A percentile compares a stretch with the other conserved stretches of the same genome.
Conservation (phyloP, 1,140 invertebrate species). For the Antheraea mylitta region DNA sequence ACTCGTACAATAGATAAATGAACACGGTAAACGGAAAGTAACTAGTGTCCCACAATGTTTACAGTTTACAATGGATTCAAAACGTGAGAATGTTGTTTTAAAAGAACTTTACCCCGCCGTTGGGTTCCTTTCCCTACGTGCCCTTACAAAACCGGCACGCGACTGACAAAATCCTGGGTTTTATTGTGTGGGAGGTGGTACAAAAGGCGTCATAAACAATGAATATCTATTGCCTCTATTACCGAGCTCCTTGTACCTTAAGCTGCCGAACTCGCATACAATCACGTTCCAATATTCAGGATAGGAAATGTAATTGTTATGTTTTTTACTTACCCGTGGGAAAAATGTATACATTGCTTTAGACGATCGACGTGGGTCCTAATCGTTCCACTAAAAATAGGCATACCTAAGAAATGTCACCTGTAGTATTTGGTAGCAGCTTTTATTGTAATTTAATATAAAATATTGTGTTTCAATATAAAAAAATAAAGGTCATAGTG, state of each 20-base stretch:
- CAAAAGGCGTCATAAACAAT: slow-evolving; percentile 69
- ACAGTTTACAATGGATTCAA: slow-evolving; percentile 66
- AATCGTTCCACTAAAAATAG: too few species aligned
- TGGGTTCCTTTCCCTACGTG: slow-evolving; percentile 50
- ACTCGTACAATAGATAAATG: slow-evolving; percentile 64
- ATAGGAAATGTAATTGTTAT: slow-evolving; percentile 60
- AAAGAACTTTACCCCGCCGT: slow-evolving; percentile 57
- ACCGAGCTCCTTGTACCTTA: slow-evolving; percentile 31
- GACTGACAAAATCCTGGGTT: slow-evolving; percentile 42
- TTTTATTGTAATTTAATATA: too few species aligned
- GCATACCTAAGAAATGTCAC: too few species aligned
- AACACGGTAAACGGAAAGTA: slow-evolving; percentile 64
- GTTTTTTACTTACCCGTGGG: slow-evolving; percentile 57
- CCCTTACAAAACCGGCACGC: slow-evolving; percentile 58
- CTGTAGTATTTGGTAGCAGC: too few species aligned
- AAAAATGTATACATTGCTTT: slow-evolving; percentile 27
- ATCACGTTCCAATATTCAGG: slow-evolving; percentile 67
- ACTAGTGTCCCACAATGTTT: slow-evolving; percentile 58
- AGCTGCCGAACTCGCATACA: slow-evolving; percentile 60
- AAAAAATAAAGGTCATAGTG: too few species aligned
- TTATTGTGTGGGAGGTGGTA: slow-evolving; percentile 59
- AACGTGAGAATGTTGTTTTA: slow-evolving; percentile 72
- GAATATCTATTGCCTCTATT: slow-evolving; percentile 36
- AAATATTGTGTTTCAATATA: too few species aligned
- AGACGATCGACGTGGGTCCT: too few species aligned